Conservation (phyloP, 1,140 invertebrate genomes). For the Heliconius eleuchia region DNA sequence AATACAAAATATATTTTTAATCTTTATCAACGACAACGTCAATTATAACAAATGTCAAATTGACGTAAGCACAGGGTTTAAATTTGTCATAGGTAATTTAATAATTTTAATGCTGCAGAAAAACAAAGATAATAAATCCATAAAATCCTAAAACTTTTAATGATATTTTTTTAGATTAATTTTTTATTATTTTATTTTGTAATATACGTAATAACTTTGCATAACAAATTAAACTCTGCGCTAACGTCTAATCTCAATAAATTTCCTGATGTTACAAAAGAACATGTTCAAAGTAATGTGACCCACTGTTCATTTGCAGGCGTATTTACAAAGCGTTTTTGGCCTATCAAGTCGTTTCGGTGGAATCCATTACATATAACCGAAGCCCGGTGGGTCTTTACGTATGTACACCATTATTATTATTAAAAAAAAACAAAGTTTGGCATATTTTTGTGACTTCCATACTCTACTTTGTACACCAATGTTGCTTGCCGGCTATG, state of each 20-base stretch:
- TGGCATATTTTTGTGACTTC: slow-evolving; percentile 78
- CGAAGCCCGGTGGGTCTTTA: slow-evolving; percentile 70
- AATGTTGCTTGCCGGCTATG: slow-evolving; percentile 37
- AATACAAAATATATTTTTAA: slow-evolving; percentile 6
- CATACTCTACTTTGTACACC: slow-evolving; percentile 60
- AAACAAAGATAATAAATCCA: too few species aligned
- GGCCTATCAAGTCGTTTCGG: slow-evolving; percentile 71
- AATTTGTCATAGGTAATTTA: too few species aligned
- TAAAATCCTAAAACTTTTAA: too few species aligned
- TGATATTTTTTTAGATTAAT: too few species aligned
- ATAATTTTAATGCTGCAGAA: too few species aligned
- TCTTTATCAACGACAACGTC: not conserved
- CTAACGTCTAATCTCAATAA: not conserved
- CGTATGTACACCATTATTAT: slow-evolving; percentile 55
- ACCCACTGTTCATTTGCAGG: slow-evolving; percentile 37
- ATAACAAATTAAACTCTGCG: not conserved
- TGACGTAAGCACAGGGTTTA: not conserved
- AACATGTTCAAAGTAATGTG: slow-evolving; percentile 6
- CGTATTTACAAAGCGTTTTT: slow-evolving; percentile 72
- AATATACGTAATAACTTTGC: not conserved
- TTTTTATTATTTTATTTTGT: too few species aligned
- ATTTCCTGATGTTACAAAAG: not conserved
- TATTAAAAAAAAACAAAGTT: slow-evolving; percentile 48
- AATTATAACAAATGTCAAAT: not conserved
- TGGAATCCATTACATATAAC: slow-evolving; percentile 59